phyloP scores from a whole-genome alignment of 1,140 invertebrate species.

The Portunus trituberculatus region DNA sequence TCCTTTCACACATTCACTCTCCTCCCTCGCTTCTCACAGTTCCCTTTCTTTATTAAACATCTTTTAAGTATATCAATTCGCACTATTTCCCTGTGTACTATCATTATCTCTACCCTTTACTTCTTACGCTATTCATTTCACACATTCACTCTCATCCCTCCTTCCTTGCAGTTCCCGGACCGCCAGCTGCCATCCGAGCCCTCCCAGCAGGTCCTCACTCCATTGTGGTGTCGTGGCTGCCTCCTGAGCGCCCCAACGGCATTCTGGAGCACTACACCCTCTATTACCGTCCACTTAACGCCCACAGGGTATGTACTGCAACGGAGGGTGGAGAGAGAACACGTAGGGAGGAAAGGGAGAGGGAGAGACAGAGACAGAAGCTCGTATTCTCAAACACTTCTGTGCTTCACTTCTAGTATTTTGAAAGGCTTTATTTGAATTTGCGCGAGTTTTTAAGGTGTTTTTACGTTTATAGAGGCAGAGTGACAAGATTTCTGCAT shows the following conservation, averaged over 20 bases:
- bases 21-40: background rate
- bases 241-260: conserved; percentile 89
- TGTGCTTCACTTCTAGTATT: too few relatives aligned
- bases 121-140: too few relatives aligned
- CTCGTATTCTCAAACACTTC: too few relatives aligned
- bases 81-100: too few relatives aligned
- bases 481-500: too few relatives aligned
- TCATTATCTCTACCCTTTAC: too few relatives aligned
- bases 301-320: conserved; percentile 62
- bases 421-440: too few relatives aligned
- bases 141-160: too few relatives aligned
- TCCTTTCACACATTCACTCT: background rate
- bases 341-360: background rate
- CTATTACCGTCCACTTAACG: conserved; percentile 81
- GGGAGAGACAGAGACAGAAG: background rate
- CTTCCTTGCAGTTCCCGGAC: conserved; percentile 86
- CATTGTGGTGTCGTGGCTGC: conserved; percentile 89
- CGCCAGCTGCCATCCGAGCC: conserved; percentile 90
- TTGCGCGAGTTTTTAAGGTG: too few relatives aligned
- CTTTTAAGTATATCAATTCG: too few relatives aligned
- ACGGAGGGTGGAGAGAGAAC: background rate
- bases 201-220: conserved; percentile 88
- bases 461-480: too few relatives aligned
- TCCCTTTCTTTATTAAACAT: too few relatives aligned
- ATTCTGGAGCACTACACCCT: conserved; percentile 90